Evolutionary conservation across 2,797 vertebrate species (phyloP).

Genomic region (Coilia nasus): DNA sequence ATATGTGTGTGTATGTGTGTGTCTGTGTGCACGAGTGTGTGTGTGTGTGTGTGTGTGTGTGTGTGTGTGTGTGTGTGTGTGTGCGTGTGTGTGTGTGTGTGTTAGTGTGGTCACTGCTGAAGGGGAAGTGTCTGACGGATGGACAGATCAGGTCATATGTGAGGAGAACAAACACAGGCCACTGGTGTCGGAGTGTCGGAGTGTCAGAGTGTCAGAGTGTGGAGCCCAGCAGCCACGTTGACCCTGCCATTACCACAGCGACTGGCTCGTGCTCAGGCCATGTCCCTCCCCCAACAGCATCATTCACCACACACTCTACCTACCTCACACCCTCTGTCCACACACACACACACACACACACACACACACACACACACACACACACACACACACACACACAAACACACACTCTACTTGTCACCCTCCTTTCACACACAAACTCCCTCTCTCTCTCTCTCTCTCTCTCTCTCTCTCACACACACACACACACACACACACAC

Average conservation of each 20-base stretch:
- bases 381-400: too few relatives aligned
- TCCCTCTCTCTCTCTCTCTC: too few relatives aligned
- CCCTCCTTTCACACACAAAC: too few relatives aligned
- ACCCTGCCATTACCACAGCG: conserved; percentile 61
- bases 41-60: too few relatives aligned
- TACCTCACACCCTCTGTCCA: conserved; percentile 29
- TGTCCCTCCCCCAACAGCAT: background rate
- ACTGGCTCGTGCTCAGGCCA: conserved; percentile 43
- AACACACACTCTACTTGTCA: too few relatives aligned
- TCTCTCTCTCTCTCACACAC: too few relatives aligned
- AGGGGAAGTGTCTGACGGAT: background rate
- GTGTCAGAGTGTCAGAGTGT: conserved; percentile 1
- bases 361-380: background rate
- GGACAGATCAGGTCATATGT: too few relatives aligned
- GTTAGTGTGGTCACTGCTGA: background rate
- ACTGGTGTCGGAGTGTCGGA: conserved; percentile 7
- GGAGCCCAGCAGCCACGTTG: conserved; percentile 44
- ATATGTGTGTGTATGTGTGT: too few relatives aligned
- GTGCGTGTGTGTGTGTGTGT: too few relatives aligned
- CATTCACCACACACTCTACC: too few relatives aligned
- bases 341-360: conserved; percentile 18
- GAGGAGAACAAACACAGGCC: conserved; percentile 11
- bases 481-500: conserved; percentile 24
- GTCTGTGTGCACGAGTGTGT: too few relatives aligned
- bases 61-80: too few relatives aligned